These are phyloP conservation scores for Pristionchus fissidentatus DNA, from an alignment of 2,888 invertebrate species.

Conservation along the genomic window DNA sequence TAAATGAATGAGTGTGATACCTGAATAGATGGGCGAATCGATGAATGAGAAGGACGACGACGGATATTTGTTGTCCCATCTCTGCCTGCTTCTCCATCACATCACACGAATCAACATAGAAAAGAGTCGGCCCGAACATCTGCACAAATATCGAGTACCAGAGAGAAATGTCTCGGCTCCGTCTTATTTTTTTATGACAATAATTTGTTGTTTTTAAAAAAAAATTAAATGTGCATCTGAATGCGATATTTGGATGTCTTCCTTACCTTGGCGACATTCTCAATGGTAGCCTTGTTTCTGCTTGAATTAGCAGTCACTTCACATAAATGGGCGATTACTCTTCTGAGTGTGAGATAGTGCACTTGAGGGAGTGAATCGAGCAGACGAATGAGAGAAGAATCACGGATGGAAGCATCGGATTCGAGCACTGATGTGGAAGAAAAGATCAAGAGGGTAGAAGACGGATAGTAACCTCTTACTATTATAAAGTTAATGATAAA, in stretches of 20 bases:
- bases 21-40: conserved; percentile 24
- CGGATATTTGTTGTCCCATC: conserved; percentile 43
- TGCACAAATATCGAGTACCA: background rate
- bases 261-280: conserved; percentile 69
- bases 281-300: conserved; percentile 67
- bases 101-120: conserved; percentile 49
- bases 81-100: conserved; percentile 48
- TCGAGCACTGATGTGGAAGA: background rate
- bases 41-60: conserved; percentile 30
- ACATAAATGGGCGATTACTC: conserved; percentile 30
- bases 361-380: conserved; percentile 46
- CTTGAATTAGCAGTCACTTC: conserved; percentile 64
- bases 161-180: no score
- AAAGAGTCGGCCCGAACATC: conserved; percentile 55
- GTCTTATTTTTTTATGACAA: no score
- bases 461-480: no score
- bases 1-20: background rate
- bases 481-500: no score
- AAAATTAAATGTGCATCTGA: background rate
- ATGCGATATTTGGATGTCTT: no score
- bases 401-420: background rate
- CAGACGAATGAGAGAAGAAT: background rate
- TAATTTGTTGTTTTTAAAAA: no score
- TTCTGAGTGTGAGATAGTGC: conserved; percentile 23
- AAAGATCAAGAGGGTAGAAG: no score